Evolutionary conservation across 2,888 invertebrate species (phyloP), one percentile per base, ranked within the genome.

Genomic region (Cabera pusaria): DNA sequence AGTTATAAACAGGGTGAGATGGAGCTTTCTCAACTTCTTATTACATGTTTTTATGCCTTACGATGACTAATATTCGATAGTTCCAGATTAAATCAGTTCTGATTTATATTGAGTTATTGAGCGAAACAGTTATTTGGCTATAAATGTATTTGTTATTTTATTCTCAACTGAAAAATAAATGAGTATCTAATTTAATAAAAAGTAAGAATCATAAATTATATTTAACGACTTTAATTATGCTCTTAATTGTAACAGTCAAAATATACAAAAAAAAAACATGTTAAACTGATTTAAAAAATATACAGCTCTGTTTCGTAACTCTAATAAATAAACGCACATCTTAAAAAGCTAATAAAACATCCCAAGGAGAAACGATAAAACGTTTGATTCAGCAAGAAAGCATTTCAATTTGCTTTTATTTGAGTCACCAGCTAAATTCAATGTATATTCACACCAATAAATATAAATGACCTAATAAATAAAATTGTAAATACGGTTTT

Each of bases 1-100:
- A 55, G 61, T 59, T 53, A 56, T 62, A 64, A 56, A 59, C 56
- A 56, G 59, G 52, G 51, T 37, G 56, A 28, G 56, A 22, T 53
- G 49, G 56, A 49, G 31, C 42, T 46, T 33, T 33, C 18, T 10
- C 34, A 14, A 14, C 14, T 14, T 14, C 4, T n/a, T n/a, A n/a
- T n/a, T n/a, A n/a, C n/a, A n/a, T n/a, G n/a, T n/a, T n/a, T n/a
- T n/a, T n/a, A n/a, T n/a, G n/a, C n/a, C n/a, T n/a, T n/a, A n/a
- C n/a, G n/a, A n/a, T n/a, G n/a, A n/a, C n/a, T n/a, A n/a, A n/a
- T n/a, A n/a, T n/a, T n/a, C n/a, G n/a, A n/a, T n/a, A n/a, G n/a
- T n/a, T n/a, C n/a, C n/a, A n/a, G n/a, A n/a, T n/a, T n/a, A n/a
- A n/a, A n/a, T n/a, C n/a, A n/a, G n/a, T n/a, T n/a, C n/a, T n/a